These are phyloP conservation scores for Ardeotis arabs DNA, from an alignment of 2,113 vertebrate species.

Conservation along the genomic window DNA sequence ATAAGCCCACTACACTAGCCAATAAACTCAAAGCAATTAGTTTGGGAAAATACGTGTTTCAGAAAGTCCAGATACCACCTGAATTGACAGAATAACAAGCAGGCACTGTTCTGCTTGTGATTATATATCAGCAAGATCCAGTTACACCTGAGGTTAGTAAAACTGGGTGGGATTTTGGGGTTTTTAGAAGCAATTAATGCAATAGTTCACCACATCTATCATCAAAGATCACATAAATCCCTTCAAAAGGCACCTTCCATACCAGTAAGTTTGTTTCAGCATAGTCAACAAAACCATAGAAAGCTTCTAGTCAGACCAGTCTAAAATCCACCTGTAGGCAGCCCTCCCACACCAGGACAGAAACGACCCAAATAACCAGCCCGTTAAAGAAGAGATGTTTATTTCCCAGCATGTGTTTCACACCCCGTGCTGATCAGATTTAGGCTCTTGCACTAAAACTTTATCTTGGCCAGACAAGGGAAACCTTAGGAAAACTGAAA, in stretches of 20 bases:
- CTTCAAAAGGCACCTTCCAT: neutral
- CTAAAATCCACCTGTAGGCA: neutral
- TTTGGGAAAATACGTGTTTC: neutral
- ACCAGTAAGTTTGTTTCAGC: neutral
- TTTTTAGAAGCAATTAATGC: neutral
- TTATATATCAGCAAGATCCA: neutral
- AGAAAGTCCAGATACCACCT: neutral
- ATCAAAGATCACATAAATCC: neutral
- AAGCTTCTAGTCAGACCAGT: neutral
- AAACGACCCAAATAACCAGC: neutral
- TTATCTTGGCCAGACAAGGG: constrained; percentile 2
- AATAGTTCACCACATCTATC: neutral
- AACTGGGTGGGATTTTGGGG: neutral
- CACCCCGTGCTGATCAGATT: neutral
- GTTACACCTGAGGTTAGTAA: neutral
- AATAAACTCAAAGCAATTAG: neutral
- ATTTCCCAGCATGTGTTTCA: neutral
- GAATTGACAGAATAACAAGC: neutral
- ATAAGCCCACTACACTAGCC: neutral
- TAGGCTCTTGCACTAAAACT: constrained; percentile 30
- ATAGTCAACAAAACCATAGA: neutral
- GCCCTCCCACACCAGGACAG: neutral
- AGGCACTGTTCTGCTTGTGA: neutral
- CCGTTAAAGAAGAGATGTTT: neutral
- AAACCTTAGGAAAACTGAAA: neutral